These are phyloP conservation scores for Malurus alboscapulatus DNA, from an alignment of 2,113 vertebrate species.

Conservation along the genomic window DNA sequence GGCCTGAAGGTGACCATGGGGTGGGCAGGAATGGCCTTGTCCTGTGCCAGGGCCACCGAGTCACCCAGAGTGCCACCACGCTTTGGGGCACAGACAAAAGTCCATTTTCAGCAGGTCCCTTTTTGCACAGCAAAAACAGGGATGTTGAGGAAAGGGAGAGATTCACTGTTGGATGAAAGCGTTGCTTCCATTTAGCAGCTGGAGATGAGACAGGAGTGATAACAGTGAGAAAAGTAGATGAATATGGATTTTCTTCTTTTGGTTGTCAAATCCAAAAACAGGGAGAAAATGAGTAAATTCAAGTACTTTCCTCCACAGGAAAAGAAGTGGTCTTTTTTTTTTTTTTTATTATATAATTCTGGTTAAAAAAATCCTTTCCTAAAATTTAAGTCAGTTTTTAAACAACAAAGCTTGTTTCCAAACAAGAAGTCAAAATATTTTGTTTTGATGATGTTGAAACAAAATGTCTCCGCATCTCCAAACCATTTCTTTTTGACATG, in stretches of 20 bases:
- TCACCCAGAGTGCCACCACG: not conserved
- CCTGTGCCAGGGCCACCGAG: rapidly evolving
- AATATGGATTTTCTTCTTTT: constrained; percentile 38
- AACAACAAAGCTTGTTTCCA: constrained; percentile 45
- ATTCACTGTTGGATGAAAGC: not conserved
- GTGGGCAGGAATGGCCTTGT: rapidly evolving
- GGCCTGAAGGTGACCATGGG: rapidly evolving
- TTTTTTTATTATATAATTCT: not conserved
- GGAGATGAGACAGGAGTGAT: not conserved
- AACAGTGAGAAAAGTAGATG: not conserved
- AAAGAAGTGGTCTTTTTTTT: not conserved
- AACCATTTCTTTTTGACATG: constrained; percentile 40
- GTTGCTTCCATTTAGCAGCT: not conserved
- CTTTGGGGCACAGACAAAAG: not conserved
- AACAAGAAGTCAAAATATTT: constrained; percentile 67
- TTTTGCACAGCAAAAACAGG: not conserved
- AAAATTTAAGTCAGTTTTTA: constrained; percentile 52
- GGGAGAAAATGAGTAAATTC: not conserved
- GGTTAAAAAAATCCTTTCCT: not conserved
- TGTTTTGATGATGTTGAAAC: constrained; percentile 10
- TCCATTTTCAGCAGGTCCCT: not conserved
- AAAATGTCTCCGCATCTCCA: not conserved
- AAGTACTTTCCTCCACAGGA: not conserved
- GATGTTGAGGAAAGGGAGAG: not conserved
- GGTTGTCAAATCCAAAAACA: not conserved